These are phyloP conservation scores for Tauraco erythrolophus DNA, from an alignment of 2,113 vertebrate genomes.

Conservation along the genomic window DNA sequence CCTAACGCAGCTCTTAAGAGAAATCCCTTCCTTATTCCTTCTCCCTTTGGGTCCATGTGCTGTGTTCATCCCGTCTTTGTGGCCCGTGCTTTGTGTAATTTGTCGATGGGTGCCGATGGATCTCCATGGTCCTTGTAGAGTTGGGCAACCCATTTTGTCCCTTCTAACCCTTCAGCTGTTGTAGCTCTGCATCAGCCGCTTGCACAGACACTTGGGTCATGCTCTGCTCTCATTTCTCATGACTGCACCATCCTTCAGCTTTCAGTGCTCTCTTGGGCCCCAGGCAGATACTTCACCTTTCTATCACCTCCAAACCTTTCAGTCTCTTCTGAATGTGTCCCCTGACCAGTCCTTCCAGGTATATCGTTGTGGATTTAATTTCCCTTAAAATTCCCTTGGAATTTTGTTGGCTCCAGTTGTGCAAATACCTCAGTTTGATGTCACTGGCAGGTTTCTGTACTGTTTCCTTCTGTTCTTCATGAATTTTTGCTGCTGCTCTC, in stretches of 20 bases:
- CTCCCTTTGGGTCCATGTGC: not conserved
- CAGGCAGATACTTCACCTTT: not conserved
- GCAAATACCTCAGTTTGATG: not conserved
- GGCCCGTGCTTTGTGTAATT: not conserved
- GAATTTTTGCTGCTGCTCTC: not conserved
- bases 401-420: not conserved
- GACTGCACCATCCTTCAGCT: not conserved
- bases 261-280: no score
- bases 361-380: not conserved
- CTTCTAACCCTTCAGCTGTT: not conserved
- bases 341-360: not conserved
- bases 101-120: not conserved
- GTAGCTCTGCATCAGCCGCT: not conserved
- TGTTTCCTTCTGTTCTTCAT: not conserved
- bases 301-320: not conserved
- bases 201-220: rapidly evolving
- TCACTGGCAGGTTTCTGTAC: not conserved
- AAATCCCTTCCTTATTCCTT: not conserved
- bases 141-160: not conserved
- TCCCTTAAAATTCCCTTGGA: not conserved
- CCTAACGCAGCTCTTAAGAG: not conserved
- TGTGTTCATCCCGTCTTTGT: rapidly evolving
- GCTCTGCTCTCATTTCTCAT: not conserved
- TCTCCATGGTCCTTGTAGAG: not conserved
- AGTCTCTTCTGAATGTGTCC: not conserved